A percentile compares a stretch with the other conserved stretches of the same genome.
phyloP scores from a whole-genome alignment of 2,113 vertebrate species.

The Cyprinodon brontotheroides region DNA sequence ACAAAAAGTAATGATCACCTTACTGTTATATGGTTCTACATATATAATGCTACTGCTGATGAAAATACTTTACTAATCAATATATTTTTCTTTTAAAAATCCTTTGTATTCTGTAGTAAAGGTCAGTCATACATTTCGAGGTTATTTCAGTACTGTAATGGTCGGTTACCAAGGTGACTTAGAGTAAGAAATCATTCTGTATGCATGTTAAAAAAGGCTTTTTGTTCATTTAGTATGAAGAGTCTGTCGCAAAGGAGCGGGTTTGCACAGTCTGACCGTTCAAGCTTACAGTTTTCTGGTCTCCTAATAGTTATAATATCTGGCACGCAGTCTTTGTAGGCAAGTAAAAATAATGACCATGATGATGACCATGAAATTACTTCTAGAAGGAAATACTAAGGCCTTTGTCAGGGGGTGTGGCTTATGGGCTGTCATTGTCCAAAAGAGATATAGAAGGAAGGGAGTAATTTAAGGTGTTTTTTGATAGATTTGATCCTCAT shows the following conservation, averaged over 20 bases:
- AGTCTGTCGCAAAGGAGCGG: constrained; percentile 81
- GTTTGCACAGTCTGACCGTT: constrained; percentile 76
- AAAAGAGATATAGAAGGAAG: constrained; percentile 41
- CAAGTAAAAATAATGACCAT: constrained; percentile 74
- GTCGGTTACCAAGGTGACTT: constrained; percentile 79
- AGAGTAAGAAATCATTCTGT: constrained; percentile 76
- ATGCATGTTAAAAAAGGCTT: constrained; percentile 80
- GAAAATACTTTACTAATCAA: constrained; percentile 59
- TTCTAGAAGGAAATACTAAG: constrained; percentile 65
- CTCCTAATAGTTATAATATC: constrained; percentile 73
- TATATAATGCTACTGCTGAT: constrained; percentile 63
- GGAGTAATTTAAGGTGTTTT: constrained; percentile 38
- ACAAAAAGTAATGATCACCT: constrained; percentile 77
- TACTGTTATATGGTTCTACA: constrained; percentile 62
- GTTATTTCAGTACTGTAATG: constrained; percentile 78
- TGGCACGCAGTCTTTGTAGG: constrained; percentile 77
- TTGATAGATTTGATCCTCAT: constrained; percentile 20
- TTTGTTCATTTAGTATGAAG: constrained; percentile 79
- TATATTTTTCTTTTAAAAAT: constrained; percentile 71
- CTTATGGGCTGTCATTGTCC: constrained; percentile 48
- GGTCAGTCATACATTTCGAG: constrained; percentile 73
- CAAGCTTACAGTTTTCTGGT: constrained; percentile 85
- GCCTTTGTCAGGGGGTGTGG: constrained; percentile 63
- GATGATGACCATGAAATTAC: constrained; percentile 54
- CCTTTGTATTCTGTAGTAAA: constrained; percentile 78